phyloP scores from a whole-genome alignment of 1,140 invertebrate genomes.

The Calosoma granatense region DNA sequence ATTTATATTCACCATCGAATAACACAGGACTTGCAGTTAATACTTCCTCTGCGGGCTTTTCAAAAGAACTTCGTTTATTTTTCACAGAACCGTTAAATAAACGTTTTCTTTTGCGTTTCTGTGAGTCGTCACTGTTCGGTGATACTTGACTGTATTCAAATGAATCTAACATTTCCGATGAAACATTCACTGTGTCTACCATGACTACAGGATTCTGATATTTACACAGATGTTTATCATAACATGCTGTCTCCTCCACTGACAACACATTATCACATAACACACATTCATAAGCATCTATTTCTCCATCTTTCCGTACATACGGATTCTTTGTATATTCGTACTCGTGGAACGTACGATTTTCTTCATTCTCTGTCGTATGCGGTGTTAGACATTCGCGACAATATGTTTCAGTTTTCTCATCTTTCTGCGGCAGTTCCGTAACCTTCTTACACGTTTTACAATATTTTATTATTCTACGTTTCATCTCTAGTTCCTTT shows the following conservation, averaged over 20 bases:
- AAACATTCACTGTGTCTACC: background rate
- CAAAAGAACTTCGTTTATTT: slow-evolving; percentile 11
- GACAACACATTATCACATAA: slow-evolving; percentile 4
- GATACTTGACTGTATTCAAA: slow-evolving; percentile 17
- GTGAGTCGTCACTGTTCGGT: slow-evolving; percentile 14
- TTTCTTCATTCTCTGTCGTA: background rate
- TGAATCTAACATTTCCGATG: slow-evolving; percentile 1
- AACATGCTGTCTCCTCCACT: background rate
- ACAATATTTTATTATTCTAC: background rate
- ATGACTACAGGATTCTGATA: slow-evolving; percentile 13
- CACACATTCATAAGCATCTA: slow-evolving; percentile 5
- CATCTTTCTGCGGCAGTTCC: background rate
- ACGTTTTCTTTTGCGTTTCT: slow-evolving; percentile 16
- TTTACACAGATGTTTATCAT: slow-evolving; percentile 11
- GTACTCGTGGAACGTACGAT: background rate
- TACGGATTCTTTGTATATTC: background rate
- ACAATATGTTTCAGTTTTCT: slow-evolving; percentile 1
- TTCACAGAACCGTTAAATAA: slow-evolving; percentile 14
- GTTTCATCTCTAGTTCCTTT: background rate
- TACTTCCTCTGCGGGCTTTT: slow-evolving; percentile 4
- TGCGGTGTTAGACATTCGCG: slow-evolving; percentile 6
- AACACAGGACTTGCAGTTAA: slow-evolving; percentile 19
- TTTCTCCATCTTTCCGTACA: background rate
- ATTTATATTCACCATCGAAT: slow-evolving; percentile 38
- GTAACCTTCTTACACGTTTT: background rate